Evolutionary conservation across 1,140 invertebrate species (phyloP).

Genomic region (Caenorhabditis tropicalis): DNA sequence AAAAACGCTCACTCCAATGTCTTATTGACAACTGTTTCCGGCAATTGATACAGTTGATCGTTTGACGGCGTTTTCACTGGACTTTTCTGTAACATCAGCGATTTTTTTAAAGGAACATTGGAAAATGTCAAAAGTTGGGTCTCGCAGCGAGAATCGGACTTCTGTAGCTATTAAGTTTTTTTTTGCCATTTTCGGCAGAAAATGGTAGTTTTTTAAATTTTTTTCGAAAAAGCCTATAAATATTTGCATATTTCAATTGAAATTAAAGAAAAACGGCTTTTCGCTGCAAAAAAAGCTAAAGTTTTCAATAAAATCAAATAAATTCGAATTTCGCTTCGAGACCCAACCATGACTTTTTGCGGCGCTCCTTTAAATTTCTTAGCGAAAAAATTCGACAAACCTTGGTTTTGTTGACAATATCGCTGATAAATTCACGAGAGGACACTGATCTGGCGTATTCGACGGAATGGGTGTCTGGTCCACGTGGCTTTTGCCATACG

Average conservation of each 20-base stretch:
- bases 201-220: neutral
- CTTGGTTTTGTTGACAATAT: conserved; percentile 11
- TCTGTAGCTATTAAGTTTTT: no score
- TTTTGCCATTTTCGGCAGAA: no score
- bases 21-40: neutral
- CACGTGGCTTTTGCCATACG: conserved; percentile 28
- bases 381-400: neutral
- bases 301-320: no score
- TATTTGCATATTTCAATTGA: neutral
- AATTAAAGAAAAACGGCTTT: no score
- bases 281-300: no score
- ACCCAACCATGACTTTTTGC: no score
- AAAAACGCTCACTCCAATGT: neutral
- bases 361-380: no score
- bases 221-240: neutral
- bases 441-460: conserved; percentile 11
- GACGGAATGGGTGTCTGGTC: neutral
- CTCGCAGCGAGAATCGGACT: no score
- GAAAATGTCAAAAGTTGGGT: no score
- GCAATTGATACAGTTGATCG: neutral
- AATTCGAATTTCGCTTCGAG: no score
- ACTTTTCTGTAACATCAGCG: no score
- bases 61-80: neutral
- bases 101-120: no score
- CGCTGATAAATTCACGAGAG: neutral